phyloP scores from a whole-genome alignment of 1,140 invertebrate genomes.

The Psilanteris sp. region DNA sequence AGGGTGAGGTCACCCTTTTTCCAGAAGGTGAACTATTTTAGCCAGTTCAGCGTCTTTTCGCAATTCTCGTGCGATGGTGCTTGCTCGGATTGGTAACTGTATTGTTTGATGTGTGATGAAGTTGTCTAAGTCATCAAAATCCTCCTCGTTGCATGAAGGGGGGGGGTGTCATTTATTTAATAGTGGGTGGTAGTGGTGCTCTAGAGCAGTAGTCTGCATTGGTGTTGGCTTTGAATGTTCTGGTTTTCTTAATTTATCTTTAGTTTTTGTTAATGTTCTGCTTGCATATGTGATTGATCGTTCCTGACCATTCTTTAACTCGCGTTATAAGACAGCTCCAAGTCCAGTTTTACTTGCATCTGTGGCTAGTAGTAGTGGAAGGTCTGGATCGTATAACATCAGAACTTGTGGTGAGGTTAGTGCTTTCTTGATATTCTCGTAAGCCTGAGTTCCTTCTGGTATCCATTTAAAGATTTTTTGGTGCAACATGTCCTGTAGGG shows the following conservation, averaged over 20 bases:
- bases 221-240: not conserved
- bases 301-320: not conserved
- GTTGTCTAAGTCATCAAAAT: too few species aligned
- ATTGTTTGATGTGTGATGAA: too few species aligned
- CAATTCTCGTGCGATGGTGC: too few species aligned
- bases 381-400: not conserved
- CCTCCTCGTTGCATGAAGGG: too few species aligned
- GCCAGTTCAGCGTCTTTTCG: conserved; percentile 14
- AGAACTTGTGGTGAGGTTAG: not conserved
- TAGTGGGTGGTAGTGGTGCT: too few species aligned
- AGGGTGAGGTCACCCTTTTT: too few species aligned
- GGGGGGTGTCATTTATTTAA: too few species aligned
- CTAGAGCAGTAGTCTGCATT: too few species aligned
- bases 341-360: not conserved
- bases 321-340: not conserved
- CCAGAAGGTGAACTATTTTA: conserved; percentile 45
- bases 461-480: not conserved
- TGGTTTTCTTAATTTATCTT: too few species aligned
- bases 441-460: not conserved
- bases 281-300: conserved; percentile 1
- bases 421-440: not conserved
- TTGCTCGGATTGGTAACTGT: too few species aligned
- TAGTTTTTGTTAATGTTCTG: not conserved
- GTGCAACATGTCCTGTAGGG: not conserved
- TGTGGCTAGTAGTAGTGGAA: not conserved